A percentile compares a stretch with the other conserved stretches of the same genome.
Evolutionary conservation across 2,797 vertebrate species (phyloP).

Genomic region (Pseudocheirus occidentalis): DNA sequence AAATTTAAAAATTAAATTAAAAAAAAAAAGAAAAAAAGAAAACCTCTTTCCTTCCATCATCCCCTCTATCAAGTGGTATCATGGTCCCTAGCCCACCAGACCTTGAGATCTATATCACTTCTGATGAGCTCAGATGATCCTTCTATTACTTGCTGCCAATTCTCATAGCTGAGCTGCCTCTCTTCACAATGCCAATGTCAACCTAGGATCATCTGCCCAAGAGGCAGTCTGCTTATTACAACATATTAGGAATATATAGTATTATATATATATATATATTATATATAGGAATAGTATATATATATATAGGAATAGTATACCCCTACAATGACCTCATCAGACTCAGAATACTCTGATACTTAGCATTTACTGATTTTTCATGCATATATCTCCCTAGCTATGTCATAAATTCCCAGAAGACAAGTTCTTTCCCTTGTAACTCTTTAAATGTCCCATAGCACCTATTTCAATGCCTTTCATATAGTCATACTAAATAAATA

Average conservation of each 20-base stretch:
- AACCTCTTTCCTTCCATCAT: too few relatives aligned
- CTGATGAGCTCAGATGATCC: neutral
- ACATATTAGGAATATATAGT: neutral
- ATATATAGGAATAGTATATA: too few relatives aligned
- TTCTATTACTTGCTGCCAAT: neutral
- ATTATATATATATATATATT: too few relatives aligned
- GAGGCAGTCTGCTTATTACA: neutral
- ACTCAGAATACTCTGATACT: neutral
- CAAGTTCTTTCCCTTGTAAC: neutral
- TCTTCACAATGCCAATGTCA: neutral
- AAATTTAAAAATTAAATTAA: too few relatives aligned
- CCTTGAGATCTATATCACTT: neutral
- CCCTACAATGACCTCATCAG: neutral
- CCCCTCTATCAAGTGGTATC: neutral
- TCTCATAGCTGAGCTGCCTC: neutral
- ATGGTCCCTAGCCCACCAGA: neutral
- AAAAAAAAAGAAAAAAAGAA: too few relatives aligned
- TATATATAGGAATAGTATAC: too few relatives aligned
- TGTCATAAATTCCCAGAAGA: neutral
- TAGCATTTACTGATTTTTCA: neutral
- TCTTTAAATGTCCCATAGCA: neutral
- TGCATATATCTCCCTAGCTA: neutral
- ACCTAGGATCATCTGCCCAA: neutral
- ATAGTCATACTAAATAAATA: neutral
- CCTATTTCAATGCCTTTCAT: neutral